Evolutionary conservation across 2,113 vertebrate genomes (phyloP), one percentile per base, ranked within the genome.

Genomic region (Rallus limicola): DNA sequence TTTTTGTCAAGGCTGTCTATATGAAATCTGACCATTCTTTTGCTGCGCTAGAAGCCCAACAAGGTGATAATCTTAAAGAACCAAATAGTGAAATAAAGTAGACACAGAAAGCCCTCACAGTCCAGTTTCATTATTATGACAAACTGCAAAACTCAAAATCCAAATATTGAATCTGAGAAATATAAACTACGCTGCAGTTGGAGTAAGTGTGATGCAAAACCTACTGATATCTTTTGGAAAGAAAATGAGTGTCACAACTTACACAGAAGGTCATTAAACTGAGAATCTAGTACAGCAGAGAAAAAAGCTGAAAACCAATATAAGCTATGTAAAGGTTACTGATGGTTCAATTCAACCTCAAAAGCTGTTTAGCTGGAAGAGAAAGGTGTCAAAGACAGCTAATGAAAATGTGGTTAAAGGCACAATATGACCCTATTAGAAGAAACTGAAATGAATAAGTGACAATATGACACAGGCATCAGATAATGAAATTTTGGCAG

Each of bases 401-500:
- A 95, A 86, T 79, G 69, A 93, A 90, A 83, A 92, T 63, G 63
- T 77, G 46, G 64, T 83, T 93, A 75, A 86, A 88, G 86, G 62
- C 55, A 93, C 48, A 86, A 62, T 68, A 56, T 33, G 34, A 90
- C 62, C 53, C 74, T 86, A 75, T 84, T 93, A 64, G 38, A 82
- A 79, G 58, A 70, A 74, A 48, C 60, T 79, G 86, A 93, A 95
- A 89, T 64, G 60, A 95, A 12, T 91, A 84, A 83, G 81, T 87
- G 86, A 82, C 90, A 95, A 92, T 93, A 78, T 6, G 80, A 95
- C 67, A 86, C 58, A 79, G 77, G 34, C 65, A 93, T 71, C 65
- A 95, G 77, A 65, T 92, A 92, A 93, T 65, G 86, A 96, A 84
- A 92, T 82, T 91, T 75, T 72, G 81, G 81, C 69, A 93, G 60